These are phyloP conservation scores for Drosophila prolongata DNA, from an alignment of 2,888 invertebrate species.

Conservation along the genomic window DNA sequence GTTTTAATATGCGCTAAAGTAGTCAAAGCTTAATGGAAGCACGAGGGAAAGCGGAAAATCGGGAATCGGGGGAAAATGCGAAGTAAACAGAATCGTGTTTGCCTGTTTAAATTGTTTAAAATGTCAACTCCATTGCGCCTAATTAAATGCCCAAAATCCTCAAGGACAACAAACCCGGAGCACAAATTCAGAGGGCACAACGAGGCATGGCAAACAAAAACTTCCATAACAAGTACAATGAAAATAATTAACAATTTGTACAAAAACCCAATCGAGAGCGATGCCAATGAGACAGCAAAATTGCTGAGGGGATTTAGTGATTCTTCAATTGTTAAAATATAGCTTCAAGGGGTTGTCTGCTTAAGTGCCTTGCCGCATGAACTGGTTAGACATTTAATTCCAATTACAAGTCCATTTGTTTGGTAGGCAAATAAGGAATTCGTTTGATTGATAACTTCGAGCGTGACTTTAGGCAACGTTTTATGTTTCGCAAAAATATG, in stretches of 20 bases:
- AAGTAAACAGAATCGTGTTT: conserved; percentile 52
- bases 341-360: conserved; percentile 55
- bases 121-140: conserved; percentile 81
- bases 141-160: conserved; percentile 80
- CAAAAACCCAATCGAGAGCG: conserved; percentile 56
- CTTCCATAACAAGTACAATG: conserved; percentile 74
- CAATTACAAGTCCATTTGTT: conserved; percentile 68
- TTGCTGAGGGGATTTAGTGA: conserved; percentile 2
- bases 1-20: conserved; percentile 70
- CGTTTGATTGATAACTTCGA: conserved; percentile 9
- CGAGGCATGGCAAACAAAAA: conserved; percentile 38
- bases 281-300: conserved; percentile 13
- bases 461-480: no score
- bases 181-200: conserved; percentile 3
- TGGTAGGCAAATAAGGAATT: conserved; percentile 1
- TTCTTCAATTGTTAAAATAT: conserved; percentile 23
- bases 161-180: conserved; percentile 53
- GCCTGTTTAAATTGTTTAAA: conserved; percentile 79
- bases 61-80: conserved; percentile 10
- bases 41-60: neutral
- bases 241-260: conserved; percentile 79
- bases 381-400: conserved; percentile 55
- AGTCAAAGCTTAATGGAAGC: conserved; percentile 34
- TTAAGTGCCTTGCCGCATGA: conserved; percentile 42
- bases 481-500: no score